These are phyloP conservation scores for Ophion ventricosus DNA, from an alignment of 2,888 invertebrate species.

Conservation along the genomic window DNA sequence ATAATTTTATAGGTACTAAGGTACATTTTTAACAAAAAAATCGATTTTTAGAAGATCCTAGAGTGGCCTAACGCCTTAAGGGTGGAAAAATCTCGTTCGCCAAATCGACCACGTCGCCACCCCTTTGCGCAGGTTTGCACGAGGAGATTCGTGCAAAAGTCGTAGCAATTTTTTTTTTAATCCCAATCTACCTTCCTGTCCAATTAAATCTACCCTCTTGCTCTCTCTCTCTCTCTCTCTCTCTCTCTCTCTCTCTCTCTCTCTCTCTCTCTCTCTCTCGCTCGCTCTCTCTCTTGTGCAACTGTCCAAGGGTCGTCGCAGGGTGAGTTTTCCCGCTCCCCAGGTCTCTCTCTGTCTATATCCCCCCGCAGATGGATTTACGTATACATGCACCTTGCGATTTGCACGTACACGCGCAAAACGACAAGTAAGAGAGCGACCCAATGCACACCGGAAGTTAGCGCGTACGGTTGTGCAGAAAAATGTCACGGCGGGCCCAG, in stretches of 20 bases:
- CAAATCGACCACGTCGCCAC: background rate
- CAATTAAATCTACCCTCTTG: too few relatives aligned
- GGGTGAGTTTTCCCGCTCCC: background rate
- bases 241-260: too few relatives aligned
- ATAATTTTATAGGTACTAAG: too few relatives aligned
- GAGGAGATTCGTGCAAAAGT: background rate
- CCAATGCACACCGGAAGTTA: conserved; percentile 48
- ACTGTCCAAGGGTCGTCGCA: background rate
- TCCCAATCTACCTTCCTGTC: background rate
- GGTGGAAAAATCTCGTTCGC: background rate
- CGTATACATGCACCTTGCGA: conserved; percentile 36
- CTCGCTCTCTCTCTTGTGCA: background rate
- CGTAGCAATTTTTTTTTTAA: background rate
- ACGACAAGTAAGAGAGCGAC: background rate
- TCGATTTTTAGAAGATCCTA: too few relatives aligned
- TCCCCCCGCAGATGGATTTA: background rate
- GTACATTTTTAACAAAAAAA: too few relatives aligned
- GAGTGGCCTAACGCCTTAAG: too few relatives aligned
- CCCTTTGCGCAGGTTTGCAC: too few relatives aligned
- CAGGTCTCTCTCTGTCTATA: background rate
- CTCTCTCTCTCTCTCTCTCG: too few relatives aligned
- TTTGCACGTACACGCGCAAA: conserved; percentile 1
- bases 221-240: too few relatives aligned
- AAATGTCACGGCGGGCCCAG: background rate
- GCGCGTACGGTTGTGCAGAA: conserved; percentile 12